Evolutionary conservation across 2,797 vertebrate species (phyloP).

Genomic region (Propithecus perrieri): DNA sequence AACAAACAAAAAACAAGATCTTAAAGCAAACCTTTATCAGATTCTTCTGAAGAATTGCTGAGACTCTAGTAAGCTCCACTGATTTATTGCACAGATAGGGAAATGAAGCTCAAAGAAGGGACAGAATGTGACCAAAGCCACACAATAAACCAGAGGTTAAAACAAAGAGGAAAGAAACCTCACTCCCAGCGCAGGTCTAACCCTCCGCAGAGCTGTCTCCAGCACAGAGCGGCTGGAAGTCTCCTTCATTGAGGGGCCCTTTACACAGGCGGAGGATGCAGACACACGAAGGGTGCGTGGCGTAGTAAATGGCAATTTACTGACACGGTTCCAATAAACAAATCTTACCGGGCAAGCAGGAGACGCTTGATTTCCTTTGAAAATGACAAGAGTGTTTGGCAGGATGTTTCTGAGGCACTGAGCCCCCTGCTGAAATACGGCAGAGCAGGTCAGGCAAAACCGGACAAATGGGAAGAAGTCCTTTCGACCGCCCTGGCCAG

Average conservation of each 20-base stretch:
- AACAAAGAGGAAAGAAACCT: not conserved
- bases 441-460: not conserved
- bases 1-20: too few relatives aligned
- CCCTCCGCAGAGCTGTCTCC: not conserved
- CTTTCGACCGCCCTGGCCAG: not conserved
- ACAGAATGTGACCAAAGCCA: not conserved
- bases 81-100: not conserved
- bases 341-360: not conserved
- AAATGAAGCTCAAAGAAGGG: not conserved
- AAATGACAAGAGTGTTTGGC: not conserved
- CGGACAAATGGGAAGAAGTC: not conserved
- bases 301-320: not conserved
- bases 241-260: not conserved
- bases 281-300: not conserved
- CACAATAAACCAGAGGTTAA: not conserved
- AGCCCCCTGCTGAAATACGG: not conserved
- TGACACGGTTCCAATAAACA: not conserved
- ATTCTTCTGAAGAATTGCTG: not conserved
- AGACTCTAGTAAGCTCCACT: not conserved
- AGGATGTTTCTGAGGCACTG: not conserved
- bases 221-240: accelerated
- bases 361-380: not conserved
- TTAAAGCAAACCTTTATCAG: not conserved
- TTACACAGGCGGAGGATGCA: not conserved
- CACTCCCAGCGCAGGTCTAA: not conserved